Conservation (phyloP, 2,888 invertebrate species). For the Lymantria dispar region DNA sequence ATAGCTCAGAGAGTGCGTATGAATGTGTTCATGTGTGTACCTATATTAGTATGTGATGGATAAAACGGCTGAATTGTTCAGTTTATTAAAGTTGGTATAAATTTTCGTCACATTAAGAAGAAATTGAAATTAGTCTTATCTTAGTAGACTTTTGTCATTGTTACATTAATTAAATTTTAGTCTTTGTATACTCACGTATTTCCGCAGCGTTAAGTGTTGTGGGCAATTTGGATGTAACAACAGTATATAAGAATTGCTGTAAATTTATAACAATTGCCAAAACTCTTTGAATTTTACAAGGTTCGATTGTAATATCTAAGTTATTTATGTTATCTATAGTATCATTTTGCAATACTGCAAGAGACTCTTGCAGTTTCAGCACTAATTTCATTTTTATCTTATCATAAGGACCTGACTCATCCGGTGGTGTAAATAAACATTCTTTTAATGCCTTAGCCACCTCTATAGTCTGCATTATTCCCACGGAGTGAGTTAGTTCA, state of each 20-base stretch:
- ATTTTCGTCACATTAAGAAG: no score
- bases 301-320: constrained; percentile 21
- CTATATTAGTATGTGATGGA: no score
- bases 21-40: no score
- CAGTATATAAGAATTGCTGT: constrained; percentile 42
- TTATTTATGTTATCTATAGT: constrained; percentile 36
- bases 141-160: no score
- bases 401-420: constrained; percentile 15
- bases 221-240: constrained; percentile 12
- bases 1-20: no score
- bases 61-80: no score
- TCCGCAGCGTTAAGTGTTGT: constrained; percentile 13
- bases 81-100: no score
- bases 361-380: constrained; percentile 34
- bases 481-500: constrained; percentile 20
- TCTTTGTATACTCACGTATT: constrained; percentile 13
- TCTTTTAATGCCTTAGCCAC: constrained; percentile 29
- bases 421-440: constrained; percentile 8
- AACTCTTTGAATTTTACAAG: constrained; percentile 32
- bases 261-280: constrained; percentile 44
- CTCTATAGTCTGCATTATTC: constrained; percentile 21
- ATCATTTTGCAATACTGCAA: constrained; percentile 38
- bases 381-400: constrained; percentile 24
- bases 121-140: no score
- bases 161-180: no score